Evolutionary conservation across 2,113 vertebrate species (phyloP).

Genomic region (Centrocercus urophasianus): DNA sequence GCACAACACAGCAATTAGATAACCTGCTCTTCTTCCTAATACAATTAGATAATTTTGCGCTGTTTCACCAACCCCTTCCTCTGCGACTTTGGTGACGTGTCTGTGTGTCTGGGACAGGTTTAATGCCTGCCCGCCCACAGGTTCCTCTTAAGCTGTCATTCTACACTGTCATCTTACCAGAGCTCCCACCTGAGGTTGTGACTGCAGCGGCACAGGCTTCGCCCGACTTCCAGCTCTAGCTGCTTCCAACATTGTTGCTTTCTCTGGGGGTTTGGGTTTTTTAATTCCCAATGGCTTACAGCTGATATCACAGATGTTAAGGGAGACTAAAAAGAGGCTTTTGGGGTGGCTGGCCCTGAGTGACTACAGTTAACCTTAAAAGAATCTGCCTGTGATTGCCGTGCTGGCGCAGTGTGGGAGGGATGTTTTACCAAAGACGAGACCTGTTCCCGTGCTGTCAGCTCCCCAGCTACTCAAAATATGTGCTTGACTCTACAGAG

Average conservation of each 20-base stretch:
- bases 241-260: constrained; percentile 26
- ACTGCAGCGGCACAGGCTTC: constrained; percentile 14
- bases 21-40: constrained; percentile 68
- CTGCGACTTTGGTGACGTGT: constrained; percentile 64
- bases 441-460: background rate
- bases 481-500: background rate
- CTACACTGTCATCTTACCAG: constrained; percentile 68
- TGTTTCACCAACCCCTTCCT: constrained; percentile 70
- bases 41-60: constrained; percentile 74
- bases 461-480: constrained; percentile 4
- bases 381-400: background rate
- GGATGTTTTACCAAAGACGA: background rate
- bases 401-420: background rate
- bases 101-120: constrained; percentile 68
- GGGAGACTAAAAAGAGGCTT: background rate
- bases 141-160: constrained; percentile 74
- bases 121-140: constrained; percentile 71
- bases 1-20: constrained; percentile 67
- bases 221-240: constrained; percentile 41
- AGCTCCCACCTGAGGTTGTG: constrained; percentile 59
- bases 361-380: constrained; percentile 18
- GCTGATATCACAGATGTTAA: background rate
- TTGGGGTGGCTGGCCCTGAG: background rate
- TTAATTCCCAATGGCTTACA: background rate
- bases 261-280: background rate